Evolutionary conservation across 1,140 invertebrate species (phyloP), one percentile per base, ranked within the genome.

Genomic region (Trichonephila clavipes): DNA sequence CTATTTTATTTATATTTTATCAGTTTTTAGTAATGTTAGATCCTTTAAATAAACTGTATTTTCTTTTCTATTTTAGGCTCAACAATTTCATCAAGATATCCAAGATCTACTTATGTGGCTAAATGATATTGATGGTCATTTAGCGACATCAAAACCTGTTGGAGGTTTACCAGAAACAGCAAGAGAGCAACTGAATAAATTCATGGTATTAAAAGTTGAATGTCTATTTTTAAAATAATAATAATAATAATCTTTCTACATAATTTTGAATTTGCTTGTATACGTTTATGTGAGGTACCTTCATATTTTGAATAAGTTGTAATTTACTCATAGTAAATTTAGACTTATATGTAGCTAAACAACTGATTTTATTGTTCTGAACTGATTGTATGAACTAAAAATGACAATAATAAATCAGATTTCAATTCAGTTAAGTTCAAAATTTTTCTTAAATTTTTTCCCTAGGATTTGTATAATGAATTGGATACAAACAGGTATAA

Each of bases 141-240:
- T 99, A 94, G 98, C 98, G 2, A 98, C 98, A 0, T 98, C 98
- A 58, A 99, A 99, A 96, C 99, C 98, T 1, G 98, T 99, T 34
- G 99, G 99, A 19, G 99, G 99, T 6, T 96, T 99, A 51, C 99
- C 99, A 0, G 99, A 99, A 96, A 99, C 99, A n/a, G 99, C 99
- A 0, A 97, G 97, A 6, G 99, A 99, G 96, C 99, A 99, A 96
- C 96, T 99, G 0, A 98, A 99, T 95, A 97, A 98, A 69, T 99
- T 99, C 95, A 99, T 99, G 98, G 94, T 94, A 93, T 83, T 61
- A 10, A 51, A 51, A 10, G 51, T 51, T 51, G 0, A 51, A 51
- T 12, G 0, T 51, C 7, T 51, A 4, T 40, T 40, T 51, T 51
- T 51, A 10, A 51, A 51, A 51, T 51, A 51, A 7, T 51, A 51